A percentile compares a stretch with the other conserved stretches of the same genome.
These are phyloP conservation scores for Pogonocichla stellata DNA, from an alignment of 2,113 vertebrate species.

Conservation along the genomic window DNA sequence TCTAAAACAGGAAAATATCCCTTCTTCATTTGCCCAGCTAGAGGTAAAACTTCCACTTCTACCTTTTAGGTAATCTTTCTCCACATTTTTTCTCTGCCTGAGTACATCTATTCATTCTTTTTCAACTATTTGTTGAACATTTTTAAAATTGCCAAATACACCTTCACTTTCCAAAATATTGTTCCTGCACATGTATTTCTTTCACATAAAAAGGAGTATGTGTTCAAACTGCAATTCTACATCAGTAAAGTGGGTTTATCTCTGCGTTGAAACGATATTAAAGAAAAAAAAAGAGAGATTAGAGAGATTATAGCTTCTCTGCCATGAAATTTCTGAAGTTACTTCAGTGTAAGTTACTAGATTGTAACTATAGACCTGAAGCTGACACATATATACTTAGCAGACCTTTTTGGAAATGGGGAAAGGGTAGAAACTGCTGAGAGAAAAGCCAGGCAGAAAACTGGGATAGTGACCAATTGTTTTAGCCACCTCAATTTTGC, in stretches of 20 bases:
- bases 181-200: neutral
- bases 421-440: neutral
- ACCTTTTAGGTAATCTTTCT: neutral
- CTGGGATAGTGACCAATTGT: neutral
- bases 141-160: neutral
- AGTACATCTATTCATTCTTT: neutral
- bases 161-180: neutral
- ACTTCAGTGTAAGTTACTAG: neutral
- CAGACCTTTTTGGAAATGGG: accelerated
- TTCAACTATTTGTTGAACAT: neutral
- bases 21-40: neutral
- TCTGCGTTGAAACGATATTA: neutral
- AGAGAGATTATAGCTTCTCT: neutral
- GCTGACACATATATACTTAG: neutral
- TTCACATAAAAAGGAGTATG: neutral
- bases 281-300: neutral
- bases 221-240: neutral
- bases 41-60: neutral
- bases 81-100: neutral
- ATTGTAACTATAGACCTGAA: neutral
- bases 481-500: neutral
- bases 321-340: neutral
- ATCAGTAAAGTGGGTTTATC: neutral
- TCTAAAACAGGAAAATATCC: neutral
- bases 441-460: neutral